Conservation (phyloP, 2,888 invertebrate genomes). For the Anodontia alba region DNA sequence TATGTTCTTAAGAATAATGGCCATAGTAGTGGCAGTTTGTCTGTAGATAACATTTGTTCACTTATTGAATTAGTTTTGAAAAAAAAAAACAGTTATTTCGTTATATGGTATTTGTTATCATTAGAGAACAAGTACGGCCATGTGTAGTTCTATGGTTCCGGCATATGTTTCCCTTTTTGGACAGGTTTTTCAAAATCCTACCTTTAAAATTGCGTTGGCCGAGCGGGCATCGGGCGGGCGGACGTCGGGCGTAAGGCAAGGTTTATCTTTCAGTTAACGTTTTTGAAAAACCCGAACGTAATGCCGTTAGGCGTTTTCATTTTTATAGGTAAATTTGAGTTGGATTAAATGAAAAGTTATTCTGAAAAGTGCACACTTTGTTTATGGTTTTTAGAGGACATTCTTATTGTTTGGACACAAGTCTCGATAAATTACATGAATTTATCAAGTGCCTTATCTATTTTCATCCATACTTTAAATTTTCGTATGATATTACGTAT, state of each 20-base stretch:
- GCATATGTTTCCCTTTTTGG: too few relatives aligned
- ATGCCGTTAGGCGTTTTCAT: too few relatives aligned
- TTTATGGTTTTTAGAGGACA: background rate
- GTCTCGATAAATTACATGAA: background rate
- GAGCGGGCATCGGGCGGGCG: too few relatives aligned
- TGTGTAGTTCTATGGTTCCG: slow-evolving; percentile 34
- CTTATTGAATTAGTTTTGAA: slow-evolving; percentile 15
- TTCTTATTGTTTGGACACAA: slow-evolving; percentile 9
- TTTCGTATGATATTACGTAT: background rate
- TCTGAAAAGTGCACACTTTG: background rate
- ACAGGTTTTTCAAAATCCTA: too few relatives aligned
- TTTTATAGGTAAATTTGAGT: slow-evolving; percentile 30
- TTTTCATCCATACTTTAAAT: slow-evolving; percentile 24
- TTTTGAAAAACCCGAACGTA: too few relatives aligned
- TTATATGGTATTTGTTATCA: background rate
- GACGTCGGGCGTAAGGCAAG: too few relatives aligned
- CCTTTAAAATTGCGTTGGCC: too few relatives aligned
- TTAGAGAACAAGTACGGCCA: slow-evolving; percentile 24
- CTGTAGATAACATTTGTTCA: too few relatives aligned
- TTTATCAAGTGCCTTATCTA: slow-evolving; percentile 19
- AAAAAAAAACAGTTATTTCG: slow-evolving; percentile 30
- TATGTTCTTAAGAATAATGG: too few relatives aligned
- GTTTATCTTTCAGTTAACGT: too few relatives aligned
- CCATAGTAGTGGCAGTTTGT: too few relatives aligned
- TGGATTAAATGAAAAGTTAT: slow-evolving; percentile 2